These are phyloP conservation scores for Trichopoda pennipes DNA, from an alignment of 2,888 invertebrate species.

Conservation along the genomic window DNA sequence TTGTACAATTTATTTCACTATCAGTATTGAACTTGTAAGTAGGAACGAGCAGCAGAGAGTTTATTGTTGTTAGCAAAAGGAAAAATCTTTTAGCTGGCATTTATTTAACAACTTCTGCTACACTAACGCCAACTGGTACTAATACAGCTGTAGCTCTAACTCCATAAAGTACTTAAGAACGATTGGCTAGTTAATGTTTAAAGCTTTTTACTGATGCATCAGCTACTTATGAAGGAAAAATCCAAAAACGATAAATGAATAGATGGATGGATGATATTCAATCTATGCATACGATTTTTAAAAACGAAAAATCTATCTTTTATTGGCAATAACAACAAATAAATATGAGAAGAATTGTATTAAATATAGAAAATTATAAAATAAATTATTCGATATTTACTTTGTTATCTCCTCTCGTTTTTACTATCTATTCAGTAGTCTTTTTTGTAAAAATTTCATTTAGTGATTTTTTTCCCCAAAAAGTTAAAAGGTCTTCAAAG, in stretches of 20 bases:
- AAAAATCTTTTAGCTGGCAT: constrained; percentile 37
- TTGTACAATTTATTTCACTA: not conserved
- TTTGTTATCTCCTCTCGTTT: constrained; percentile 17
- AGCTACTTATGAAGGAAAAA: constrained; percentile 25
- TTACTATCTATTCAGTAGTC: not conserved
- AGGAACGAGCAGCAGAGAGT: not conserved
- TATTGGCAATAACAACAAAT: constrained; percentile 45
- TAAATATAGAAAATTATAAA: constrained; percentile 38
- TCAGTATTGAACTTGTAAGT: constrained; percentile 12
- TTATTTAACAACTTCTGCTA: constrained; percentile 37
- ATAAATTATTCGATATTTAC: constrained; percentile 40
- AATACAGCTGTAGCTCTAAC: constrained; percentile 9
- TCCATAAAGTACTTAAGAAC: constrained; percentile 33
- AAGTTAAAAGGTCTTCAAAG: constrained; percentile 44
- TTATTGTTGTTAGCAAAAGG: constrained; percentile 43
- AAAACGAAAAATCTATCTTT: constrained; percentile 52
- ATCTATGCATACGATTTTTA: constrained; percentile 26
- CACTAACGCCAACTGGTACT: not conserved
- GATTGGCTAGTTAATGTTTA: constrained; percentile 61
- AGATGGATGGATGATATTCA: constrained; percentile 44
- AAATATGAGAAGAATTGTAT: constrained; percentile 18
- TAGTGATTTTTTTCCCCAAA: constrained; percentile 15
- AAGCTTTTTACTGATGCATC: not conserved
- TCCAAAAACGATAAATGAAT: not conserved
- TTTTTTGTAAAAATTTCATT: not conserved